Evolutionary conservation across 2,888 invertebrate species (phyloP).

Genomic region (Hoplodrina ambigua): DNA sequence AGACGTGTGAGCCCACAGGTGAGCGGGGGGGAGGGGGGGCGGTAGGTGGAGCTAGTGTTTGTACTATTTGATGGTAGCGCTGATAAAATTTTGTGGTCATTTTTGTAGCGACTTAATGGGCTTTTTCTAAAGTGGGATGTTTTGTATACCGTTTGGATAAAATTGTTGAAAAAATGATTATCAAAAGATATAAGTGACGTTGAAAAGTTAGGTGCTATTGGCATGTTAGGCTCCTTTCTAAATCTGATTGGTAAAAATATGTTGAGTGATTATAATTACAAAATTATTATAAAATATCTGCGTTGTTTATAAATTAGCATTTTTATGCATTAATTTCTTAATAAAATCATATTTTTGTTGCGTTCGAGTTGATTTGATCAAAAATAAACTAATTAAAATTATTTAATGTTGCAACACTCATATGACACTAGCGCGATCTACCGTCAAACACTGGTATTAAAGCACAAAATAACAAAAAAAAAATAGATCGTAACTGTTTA

Average conservation of each 20-base stretch:
- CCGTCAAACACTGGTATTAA: slow-evolving; percentile 20
- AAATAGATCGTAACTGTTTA: slow-evolving; percentile 49
- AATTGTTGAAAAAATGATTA: background rate
- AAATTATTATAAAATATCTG: slow-evolving; percentile 10
- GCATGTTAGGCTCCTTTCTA: background rate
- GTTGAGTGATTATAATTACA: slow-evolving; percentile 1
- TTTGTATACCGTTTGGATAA: slow-evolving; percentile 10
- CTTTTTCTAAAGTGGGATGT: background rate
- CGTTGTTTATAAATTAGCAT: slow-evolving; percentile 1
- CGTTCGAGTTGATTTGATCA: background rate
- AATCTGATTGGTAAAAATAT: slow-evolving; percentile 1
- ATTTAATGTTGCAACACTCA: background rate
- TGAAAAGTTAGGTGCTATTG: background rate
- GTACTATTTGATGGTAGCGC: background rate
- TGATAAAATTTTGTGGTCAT: too few relatives aligned
- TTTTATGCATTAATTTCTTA: background rate
- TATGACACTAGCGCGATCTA: slow-evolving; percentile 42
- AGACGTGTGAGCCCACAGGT: slow-evolving; percentile 27
- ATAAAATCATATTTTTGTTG: background rate
- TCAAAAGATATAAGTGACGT: slow-evolving; percentile 19
- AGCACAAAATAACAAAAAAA: slow-evolving; percentile 63
- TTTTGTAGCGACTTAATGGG: background rate
- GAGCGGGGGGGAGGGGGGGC: slow-evolving; percentile 2
- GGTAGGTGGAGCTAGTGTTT: slow-evolving; percentile 53
- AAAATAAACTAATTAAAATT: slow-evolving; percentile 1